Conservation (phyloP, 2,797 vertebrate genomes). For the Sitta carolinensis region DNA sequence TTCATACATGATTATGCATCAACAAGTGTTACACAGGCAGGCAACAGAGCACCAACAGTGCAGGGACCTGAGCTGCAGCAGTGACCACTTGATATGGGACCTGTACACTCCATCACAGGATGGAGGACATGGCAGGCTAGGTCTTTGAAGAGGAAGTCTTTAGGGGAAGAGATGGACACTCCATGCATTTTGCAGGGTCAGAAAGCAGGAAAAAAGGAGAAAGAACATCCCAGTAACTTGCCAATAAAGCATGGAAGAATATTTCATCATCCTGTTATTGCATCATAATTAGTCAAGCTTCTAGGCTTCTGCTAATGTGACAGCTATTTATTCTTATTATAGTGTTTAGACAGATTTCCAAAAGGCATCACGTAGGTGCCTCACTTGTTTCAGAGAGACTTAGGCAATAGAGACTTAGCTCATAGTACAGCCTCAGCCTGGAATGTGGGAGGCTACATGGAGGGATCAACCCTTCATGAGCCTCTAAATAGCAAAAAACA, state of each 20-base stretch:
- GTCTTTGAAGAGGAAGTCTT: not conserved
- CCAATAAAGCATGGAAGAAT: not conserved
- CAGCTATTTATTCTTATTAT: conserved; percentile 11
- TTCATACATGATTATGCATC: not conserved
- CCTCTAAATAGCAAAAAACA: not conserved
- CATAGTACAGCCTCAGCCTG: not conserved
- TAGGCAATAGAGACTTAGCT: not conserved
- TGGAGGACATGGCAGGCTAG: not conserved
- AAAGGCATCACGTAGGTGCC: not conserved
- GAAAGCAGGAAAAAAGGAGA: not conserved
- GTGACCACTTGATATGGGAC: not conserved
- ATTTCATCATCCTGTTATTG: not conserved
- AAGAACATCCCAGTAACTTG: not conserved
- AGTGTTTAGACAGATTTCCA: conserved; percentile 4
- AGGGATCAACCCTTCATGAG: not conserved
- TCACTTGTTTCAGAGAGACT: not conserved
- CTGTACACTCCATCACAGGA: not conserved
- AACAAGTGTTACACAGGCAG: not conserved
- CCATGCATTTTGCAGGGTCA: not conserved
- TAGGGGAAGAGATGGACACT: not conserved
- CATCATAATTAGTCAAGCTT: conserved; percentile 42
- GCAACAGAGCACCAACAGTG: not conserved
- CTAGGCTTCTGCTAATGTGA: not conserved
- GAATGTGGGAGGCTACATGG: not conserved
- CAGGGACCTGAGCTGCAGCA: not conserved